These are phyloP conservation scores for Buathra laborator DNA, from an alignment of 2,888 invertebrate species.

Conservation along the genomic window DNA sequence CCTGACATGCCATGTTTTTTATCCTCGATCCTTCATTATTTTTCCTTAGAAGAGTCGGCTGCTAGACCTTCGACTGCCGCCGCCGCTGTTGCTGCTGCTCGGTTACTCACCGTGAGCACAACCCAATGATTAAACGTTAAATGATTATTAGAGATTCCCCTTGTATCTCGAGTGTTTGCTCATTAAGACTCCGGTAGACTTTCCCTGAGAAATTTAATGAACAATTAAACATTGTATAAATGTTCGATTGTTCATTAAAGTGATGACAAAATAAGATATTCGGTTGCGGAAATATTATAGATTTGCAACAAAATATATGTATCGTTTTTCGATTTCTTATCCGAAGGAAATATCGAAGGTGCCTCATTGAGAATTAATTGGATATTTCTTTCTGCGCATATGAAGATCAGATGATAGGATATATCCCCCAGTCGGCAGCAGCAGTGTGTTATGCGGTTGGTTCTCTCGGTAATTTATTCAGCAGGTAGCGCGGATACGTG, in stretches of 20 bases:
- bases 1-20: conserved; percentile 66
- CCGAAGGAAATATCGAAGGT: conserved; percentile 17
- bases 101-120: conserved; percentile 47
- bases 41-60: conserved; percentile 58
- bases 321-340: not conserved
- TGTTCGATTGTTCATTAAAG: not conserved
- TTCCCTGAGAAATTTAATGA: conserved; percentile 18
- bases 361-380: conserved; percentile 52
- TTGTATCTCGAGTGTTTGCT: conserved; percentile 37
- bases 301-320: not conserved
- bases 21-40: conserved; percentile 67
- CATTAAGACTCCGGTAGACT: conserved; percentile 11
- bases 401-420: conserved; percentile 47
- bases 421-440: not conserved
- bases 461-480: conserved; percentile 60
- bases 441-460: conserved; percentile 18
- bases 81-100: conserved; percentile 31
- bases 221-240: conserved; percentile 19
- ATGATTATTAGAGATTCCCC: conserved; percentile 58
- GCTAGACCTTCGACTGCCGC: conserved; percentile 15
- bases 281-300: conserved; percentile 16
- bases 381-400: conserved; percentile 43
- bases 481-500: conserved; percentile 55
- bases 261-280: not conserved
- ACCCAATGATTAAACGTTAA: conserved; percentile 55